Evolutionary conservation across 2,888 invertebrate species (phyloP).

Genomic region (Cryptus viduatorius): DNA sequence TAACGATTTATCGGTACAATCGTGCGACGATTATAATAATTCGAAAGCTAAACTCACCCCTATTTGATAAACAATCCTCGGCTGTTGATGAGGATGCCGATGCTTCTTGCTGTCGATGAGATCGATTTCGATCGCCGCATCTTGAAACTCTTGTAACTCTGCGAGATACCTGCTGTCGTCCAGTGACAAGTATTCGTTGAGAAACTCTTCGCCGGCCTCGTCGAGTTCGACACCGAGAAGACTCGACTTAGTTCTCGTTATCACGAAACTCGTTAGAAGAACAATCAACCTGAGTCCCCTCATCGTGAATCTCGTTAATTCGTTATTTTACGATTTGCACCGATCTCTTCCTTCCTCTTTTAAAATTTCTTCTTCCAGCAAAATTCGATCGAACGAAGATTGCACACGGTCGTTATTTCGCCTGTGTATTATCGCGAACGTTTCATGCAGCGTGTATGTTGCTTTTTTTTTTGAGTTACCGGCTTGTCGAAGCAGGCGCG

Average conservation of each 20-base stretch:
- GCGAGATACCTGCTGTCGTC: constrained; percentile 79
- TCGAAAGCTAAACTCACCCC: constrained; percentile 87
- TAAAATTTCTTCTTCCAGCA: not conserved
- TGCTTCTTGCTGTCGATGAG: constrained; percentile 79
- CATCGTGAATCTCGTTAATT: constrained; percentile 37
- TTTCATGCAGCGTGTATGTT: not conserved
- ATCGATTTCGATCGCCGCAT: constrained; percentile 82
- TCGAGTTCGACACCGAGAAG: constrained; percentile 77
- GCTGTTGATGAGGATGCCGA: constrained; percentile 80
- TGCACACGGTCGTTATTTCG: not conserved
- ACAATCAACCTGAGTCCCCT: constrained; percentile 51
- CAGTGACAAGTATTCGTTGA: constrained; percentile 78
- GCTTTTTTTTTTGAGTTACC: constrained; percentile 32
- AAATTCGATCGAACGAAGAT: constrained; percentile 2
- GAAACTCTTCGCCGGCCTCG: constrained; percentile 77
- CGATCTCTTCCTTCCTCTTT: not conserved
- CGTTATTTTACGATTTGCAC: not conserved
- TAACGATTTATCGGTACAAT: not conserved
- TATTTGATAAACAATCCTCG: constrained; percentile 90
- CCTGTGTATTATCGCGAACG: constrained; percentile 28
- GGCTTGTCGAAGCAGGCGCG: constrained; percentile 50
- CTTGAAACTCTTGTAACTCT: constrained; percentile 78
- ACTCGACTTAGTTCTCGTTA: constrained; percentile 61
- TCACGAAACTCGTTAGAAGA: constrained; percentile 53
- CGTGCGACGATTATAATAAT: too few species aligned